Evolutionary conservation across 2,113 vertebrate genomes (phyloP), one percentile per base, ranked within the genome.

Genomic region (Rhinolophus sinicus): DNA sequence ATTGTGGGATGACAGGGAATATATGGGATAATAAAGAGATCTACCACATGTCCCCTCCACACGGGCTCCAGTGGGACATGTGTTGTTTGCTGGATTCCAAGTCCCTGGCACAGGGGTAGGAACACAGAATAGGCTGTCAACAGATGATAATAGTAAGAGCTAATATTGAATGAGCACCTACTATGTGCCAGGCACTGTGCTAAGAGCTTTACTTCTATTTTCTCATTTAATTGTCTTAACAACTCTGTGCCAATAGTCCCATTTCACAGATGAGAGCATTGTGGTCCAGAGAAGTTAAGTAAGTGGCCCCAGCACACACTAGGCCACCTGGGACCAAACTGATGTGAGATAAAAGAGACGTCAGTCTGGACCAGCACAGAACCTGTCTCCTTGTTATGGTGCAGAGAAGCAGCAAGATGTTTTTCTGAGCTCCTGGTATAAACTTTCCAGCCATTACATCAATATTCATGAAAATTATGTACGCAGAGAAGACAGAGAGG

Each of bases 331-430:
- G 54, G 70, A 38, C 56, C 44, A 30, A 54, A 44, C 52, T 2
- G 12, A 35, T 1, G 0, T 4, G 24, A 16, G 30, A 80, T 28
- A 54, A 78, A 85, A 22, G 30, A 35, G 35, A 56, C 14, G 50
- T 24, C 28, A 11, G 9, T 4, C 50, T 19, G 15, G 72, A 67
- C 60, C 21, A 7, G 13, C 44, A n/a, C 70, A 8, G n/a, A 64
- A 10, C 84, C 54, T 0, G 0, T 14, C n/a, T 60, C 73, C 73
- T 33, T 6, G 3, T 14, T 14, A 10, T 1, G 11, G 28, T 8
- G 22, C n/a, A 40, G 60, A 78, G 44, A 16, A 52, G 8, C 14
- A 4, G 38, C 8, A 16, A 22, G 54, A 52, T 30, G 24, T 44
- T 72, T 78, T 35, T 44, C 73, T 13, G 64, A 64, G 73, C 54